Base-by-base conservation (phyloP, 2,113 vertebrate species). In the Mobula hypostoma region DNA sequence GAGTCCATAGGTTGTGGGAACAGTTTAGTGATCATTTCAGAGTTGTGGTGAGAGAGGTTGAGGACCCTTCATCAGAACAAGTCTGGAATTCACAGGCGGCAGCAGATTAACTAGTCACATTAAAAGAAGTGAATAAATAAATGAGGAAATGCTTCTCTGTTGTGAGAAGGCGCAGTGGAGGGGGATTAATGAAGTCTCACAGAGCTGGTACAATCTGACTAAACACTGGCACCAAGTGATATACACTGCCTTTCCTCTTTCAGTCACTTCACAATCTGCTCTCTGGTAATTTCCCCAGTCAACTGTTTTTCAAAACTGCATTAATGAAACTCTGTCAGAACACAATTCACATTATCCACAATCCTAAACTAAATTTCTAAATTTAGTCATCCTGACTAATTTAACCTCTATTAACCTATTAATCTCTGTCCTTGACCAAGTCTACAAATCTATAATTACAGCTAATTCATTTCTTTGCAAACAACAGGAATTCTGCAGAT, bases 351-450 rank as follows among this genome's bases (percentile, higher is more conserved):
- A 90, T 90, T 66, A n/a, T 61, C n/a, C 15, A 8, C 61, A 32
- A 90, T 66, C 82, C 58, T 61, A n/a, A 88, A n/a, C 58, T 32
- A 87, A 61, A 61, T 87, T 66, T 90, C 61, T 90, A 66, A 88
- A 36, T 36, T 17, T 66, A n/a, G 85, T n/a, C 63, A 29, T 68
- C 61, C 61, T 90, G 58, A 66, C 12, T 32, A 90, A 90, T 66
- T 66, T 90, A 90, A 90, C 85, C 29, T 90, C n/a, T 63, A 19
- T 88, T 90, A 66, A 90, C 85, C 61, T 68, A 90, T 90, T 90
- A 32, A 88, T 88, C 56, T 61, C 58, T 32, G 85, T n/a, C 58
- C 85, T 88, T 27, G 15, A 58, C 24, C 56, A 24, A 27, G 48
- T 7, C 82, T 80, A 15, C 58, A 24, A 61, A 29, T 61, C 61